A percentile compares a stretch with the other conserved stretches of the same genome.
Conservation (phyloP, 2,797 vertebrate genomes). For the Eospalax fontanierii region DNA sequence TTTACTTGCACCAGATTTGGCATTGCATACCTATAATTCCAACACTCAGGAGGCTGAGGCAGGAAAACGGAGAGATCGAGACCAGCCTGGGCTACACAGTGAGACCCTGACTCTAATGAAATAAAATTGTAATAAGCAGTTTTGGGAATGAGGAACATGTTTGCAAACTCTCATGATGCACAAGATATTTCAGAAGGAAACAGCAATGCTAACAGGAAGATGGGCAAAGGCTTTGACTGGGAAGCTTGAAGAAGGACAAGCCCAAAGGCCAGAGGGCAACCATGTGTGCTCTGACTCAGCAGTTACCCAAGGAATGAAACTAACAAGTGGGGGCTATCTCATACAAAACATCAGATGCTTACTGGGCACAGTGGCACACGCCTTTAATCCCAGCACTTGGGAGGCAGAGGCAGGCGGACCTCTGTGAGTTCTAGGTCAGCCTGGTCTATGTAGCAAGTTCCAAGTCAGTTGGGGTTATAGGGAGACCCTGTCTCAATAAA, state of each 20-base stretch:
- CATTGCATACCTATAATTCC: background rate
- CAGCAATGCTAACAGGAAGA: rapidly evolving
- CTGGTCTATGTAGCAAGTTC: too few relatives aligned
- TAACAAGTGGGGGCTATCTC: too few relatives aligned
- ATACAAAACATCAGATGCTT: background rate
- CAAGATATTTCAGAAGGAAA: background rate
- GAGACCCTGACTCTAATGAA: too few relatives aligned
- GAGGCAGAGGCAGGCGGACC: too few relatives aligned
- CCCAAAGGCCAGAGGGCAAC: background rate
- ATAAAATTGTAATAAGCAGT: background rate
- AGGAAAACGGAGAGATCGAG: background rate
- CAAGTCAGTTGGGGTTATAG: too few relatives aligned
- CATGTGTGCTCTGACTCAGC: background rate
- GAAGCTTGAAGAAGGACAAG: background rate
- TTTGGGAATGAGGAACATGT: background rate
- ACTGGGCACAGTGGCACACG: too few relatives aligned
- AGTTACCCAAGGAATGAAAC: background rate
- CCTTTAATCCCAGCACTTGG: too few relatives aligned
- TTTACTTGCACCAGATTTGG: background rate
- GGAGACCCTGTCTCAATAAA: too few relatives aligned
- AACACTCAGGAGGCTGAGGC: background rate
- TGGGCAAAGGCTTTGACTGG: too few relatives aligned
- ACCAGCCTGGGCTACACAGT: background rate
- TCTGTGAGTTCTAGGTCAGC: too few relatives aligned
- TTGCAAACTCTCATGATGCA: too few relatives aligned